These are phyloP conservation scores for Styela plicata DNA, from an alignment of 23 tunicate species.

Conservation along the genomic window DNA sequence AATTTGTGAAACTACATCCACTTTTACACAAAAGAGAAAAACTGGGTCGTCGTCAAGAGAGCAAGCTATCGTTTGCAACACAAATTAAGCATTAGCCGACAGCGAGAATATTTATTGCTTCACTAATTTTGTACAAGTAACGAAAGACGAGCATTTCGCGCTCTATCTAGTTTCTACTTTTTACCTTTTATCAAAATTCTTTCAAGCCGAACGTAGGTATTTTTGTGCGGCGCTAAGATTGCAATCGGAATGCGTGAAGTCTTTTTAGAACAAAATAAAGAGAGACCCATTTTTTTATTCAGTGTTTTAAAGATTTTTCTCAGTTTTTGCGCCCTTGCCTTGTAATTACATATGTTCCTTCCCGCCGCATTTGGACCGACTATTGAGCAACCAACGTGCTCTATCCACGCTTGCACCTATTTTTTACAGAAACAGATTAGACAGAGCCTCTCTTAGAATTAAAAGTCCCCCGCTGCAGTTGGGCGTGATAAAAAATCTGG, in stretches of 20 bases:
- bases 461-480: neutral
- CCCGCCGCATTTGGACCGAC: too few species aligned
- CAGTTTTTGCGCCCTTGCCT: too few species aligned
- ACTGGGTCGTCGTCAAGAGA: too few species aligned
- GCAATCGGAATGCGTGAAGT: conserved; percentile 33
- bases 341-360: too few species aligned
- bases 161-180: conserved; percentile 4
- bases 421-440: neutral
- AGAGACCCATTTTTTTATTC: neutral
- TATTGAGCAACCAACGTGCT: too few species aligned
- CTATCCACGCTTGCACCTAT: too few species aligned
- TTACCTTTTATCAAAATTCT: neutral
- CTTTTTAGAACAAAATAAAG: neutral
- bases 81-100: too few species aligned
- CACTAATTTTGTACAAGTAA: neutral
- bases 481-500: neutral
- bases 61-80: too few species aligned
- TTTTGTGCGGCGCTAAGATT: conserved; percentile 26
- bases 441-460: neutral
- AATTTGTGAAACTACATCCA: too few species aligned
- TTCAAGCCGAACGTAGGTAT: conserved; percentile 25
- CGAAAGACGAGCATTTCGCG: neutral
- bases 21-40: too few species aligned
- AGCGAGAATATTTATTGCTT: neutral
- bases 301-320: too few species aligned